Evolutionary conservation across 2,797 vertebrate species (phyloP).

Genomic region (Myiotriccus ornatus): DNA sequence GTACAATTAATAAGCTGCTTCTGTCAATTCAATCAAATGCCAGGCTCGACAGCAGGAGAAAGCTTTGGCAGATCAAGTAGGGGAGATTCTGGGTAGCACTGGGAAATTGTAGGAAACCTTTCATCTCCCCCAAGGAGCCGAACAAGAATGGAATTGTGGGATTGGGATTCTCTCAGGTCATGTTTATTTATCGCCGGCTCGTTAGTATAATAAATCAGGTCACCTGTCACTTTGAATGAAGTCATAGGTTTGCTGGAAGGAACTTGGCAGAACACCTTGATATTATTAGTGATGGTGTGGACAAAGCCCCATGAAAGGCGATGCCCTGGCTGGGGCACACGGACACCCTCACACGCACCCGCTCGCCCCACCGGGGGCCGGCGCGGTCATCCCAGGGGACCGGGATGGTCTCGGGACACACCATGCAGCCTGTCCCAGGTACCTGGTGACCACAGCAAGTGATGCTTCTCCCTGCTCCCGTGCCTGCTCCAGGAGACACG

Average conservation of each 20-base stretch:
- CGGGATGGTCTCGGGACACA: background rate
- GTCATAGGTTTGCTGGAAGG: conserved; percentile 48
- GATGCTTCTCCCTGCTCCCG: background rate
- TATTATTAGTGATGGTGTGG: conserved; percentile 55
- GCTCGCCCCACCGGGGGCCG: background rate
- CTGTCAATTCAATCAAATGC: conserved; percentile 66
- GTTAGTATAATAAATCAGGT: conserved; percentile 72
- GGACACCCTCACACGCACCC: background rate
- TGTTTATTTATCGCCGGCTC: conserved; percentile 55
- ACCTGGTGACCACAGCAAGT: accelerated
- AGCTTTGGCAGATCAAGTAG: conserved; percentile 64
- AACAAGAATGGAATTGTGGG: conserved; percentile 62
- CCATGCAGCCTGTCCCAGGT: background rate
- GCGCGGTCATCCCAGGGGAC: conserved; percentile 7
- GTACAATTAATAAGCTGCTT: conserved; percentile 69
- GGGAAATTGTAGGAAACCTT: conserved; percentile 57
- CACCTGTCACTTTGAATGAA: conserved; percentile 66
- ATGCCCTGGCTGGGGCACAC: background rate
- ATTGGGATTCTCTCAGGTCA: conserved; percentile 55
- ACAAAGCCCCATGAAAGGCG: conserved; percentile 55
- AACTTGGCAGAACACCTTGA: conserved; percentile 74
- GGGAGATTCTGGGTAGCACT: conserved; percentile 43
- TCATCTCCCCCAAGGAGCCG: conserved; percentile 53
- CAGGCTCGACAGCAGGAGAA: conserved; percentile 58
- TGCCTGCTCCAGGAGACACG: background rate